Percentiles rank a stretch among this genome's conserved stretches.
These are phyloP conservation scores for Columba guinea DNA, from an alignment of 2,797 vertebrate species.

Conservation along the genomic window DNA sequence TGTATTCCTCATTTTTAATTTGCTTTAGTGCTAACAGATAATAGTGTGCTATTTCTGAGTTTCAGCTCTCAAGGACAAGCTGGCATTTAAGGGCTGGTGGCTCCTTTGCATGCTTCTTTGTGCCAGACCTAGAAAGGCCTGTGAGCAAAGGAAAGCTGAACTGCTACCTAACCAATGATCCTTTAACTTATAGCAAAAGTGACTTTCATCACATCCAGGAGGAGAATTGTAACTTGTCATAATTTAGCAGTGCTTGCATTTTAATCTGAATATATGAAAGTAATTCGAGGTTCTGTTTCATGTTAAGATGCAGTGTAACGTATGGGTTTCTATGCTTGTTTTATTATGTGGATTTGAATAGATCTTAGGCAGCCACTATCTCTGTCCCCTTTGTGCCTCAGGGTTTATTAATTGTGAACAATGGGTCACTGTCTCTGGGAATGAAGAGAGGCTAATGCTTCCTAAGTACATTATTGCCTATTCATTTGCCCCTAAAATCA, in stretches of 20 bases:
- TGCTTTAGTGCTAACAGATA: neutral
- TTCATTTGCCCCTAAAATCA: slow-evolving; percentile 69
- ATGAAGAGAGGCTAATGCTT: slow-evolving; percentile 70
- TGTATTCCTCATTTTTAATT: neutral
- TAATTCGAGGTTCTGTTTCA: neutral
- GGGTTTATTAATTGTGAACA: slow-evolving; percentile 65
- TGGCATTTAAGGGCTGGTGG: slow-evolving; percentile 13
- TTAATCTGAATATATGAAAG: neutral
- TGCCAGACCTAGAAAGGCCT: neutral
- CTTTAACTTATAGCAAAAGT: neutral
- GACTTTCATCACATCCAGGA: neutral
- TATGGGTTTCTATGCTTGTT: neutral
- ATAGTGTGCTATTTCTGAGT: neutral
- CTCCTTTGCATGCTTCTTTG: neutral
- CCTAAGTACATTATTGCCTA: slow-evolving; percentile 67
- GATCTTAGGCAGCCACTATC: neutral
- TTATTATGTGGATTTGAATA: neutral
- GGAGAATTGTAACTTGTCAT: neutral
- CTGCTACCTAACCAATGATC: neutral
- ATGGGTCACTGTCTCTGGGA: slow-evolving; percentile 59
- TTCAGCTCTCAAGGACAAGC: slow-evolving; percentile 7
- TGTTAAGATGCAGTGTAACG: neutral
- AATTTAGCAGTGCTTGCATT: neutral
- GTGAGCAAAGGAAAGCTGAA: neutral
- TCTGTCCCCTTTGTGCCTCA: slow-evolving; percentile 26